Percentiles rank a stretch among this genome's conserved stretches.
Conservation (phyloP, 2,797 vertebrate genomes). For the Semaprochilodus insignis region DNA sequence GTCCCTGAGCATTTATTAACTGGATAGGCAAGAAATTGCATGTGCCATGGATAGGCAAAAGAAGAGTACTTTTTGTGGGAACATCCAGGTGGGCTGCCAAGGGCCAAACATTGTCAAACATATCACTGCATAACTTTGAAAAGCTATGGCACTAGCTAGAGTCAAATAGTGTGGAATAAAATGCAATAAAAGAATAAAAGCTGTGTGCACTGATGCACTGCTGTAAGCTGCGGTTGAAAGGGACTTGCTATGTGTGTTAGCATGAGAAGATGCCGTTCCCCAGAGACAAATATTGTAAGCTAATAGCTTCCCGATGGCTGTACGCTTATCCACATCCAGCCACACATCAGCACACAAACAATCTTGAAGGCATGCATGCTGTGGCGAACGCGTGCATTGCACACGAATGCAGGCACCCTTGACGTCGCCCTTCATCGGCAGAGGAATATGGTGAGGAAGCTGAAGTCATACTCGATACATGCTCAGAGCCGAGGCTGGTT, state of each 20-base stretch:
- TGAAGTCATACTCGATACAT: constrained; percentile 76
- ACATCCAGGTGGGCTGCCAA: background rate
- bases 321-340: constrained; percentile 43
- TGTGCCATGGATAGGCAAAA: too few species aligned
- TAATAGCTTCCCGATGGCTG: constrained; percentile 7
- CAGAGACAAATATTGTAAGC: constrained; percentile 35
- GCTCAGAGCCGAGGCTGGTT: constrained; percentile 73
- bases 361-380: constrained; percentile 6
- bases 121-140: background rate
- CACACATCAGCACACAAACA: constrained; percentile 33
- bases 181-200: background rate
- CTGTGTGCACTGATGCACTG: background rate
- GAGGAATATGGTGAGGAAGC: constrained; percentile 67
- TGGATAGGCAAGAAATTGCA: background rate
- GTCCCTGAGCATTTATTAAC: too few species aligned
- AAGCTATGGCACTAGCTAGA: background rate
- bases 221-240: too few species aligned
- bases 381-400: constrained; percentile 10
- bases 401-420: constrained; percentile 60
- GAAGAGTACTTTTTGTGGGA: background rate
- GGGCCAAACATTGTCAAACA: background rate
- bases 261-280: constrained; percentile 61
- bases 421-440: constrained; percentile 66
- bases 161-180: background rate
- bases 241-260: constrained; percentile 48